Evolutionary conservation across 2,888 invertebrate genomes (phyloP).

Genomic region (Nomada hirtipes): DNA sequence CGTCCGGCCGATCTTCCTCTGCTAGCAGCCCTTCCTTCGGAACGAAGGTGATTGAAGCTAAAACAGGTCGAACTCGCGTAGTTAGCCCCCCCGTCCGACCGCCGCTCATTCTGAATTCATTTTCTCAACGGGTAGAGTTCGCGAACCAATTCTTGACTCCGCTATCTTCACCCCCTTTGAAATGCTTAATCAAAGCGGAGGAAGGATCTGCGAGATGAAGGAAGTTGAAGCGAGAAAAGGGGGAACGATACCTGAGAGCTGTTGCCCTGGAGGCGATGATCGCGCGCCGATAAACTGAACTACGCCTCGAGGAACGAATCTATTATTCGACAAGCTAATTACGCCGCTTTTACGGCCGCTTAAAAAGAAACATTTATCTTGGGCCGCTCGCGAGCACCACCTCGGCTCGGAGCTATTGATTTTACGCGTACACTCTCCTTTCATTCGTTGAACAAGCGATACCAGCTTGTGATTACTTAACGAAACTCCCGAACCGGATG

Average conservation of each 20-base stretch:
- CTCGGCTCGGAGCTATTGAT: constrained; percentile 39
- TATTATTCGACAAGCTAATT: constrained; percentile 57
- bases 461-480: constrained; percentile 36
- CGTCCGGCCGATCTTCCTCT: constrained; percentile 39
- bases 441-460: not conserved
- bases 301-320: constrained; percentile 24
- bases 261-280: constrained; percentile 22
- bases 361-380: constrained; percentile 52
- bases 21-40: constrained; percentile 19
- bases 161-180: constrained; percentile 21
- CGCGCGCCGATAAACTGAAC: constrained; percentile 40
- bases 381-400: not conserved
- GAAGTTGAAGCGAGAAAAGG: constrained; percentile 7
- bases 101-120: constrained; percentile 57
- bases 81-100: constrained; percentile 7
- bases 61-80: constrained; percentile 13
- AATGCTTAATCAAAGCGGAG: constrained; percentile 67
- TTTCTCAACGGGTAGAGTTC: constrained; percentile 44
- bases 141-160: constrained; percentile 64
- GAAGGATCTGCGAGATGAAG: constrained; percentile 12
- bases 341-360: constrained; percentile 12
- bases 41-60: constrained; percentile 50
- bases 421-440: constrained; percentile 13
- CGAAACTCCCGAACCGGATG: constrained; percentile 3
- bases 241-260: constrained; percentile 18